phyloP scores from a whole-genome alignment of 2,888 invertebrate species.

The Epinotia ramella region DNA sequence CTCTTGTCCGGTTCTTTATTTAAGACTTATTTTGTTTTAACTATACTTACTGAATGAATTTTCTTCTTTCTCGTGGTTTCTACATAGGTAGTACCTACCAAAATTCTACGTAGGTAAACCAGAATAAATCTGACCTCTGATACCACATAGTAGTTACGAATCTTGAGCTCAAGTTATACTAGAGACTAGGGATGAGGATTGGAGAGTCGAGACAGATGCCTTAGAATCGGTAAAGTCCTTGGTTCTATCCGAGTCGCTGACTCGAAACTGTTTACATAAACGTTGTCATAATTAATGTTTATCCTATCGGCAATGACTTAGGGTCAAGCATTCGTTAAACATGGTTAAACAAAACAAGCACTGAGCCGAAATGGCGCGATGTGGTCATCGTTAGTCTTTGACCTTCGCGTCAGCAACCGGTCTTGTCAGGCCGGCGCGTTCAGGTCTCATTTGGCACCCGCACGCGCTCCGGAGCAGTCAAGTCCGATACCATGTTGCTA shows the following conservation, averaged over 20 bases:
- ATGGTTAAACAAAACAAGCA: conserved; percentile 37
- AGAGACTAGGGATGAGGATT: neutral
- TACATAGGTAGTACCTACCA: too few relatives aligned
- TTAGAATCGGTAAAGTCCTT: neutral
- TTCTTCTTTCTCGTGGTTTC: too few relatives aligned
- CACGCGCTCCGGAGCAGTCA: conserved; percentile 69
- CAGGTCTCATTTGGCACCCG: conserved; percentile 71
- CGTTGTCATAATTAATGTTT: conserved; percentile 24
- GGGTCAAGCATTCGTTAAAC: conserved; percentile 41
- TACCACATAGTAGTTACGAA: too few relatives aligned
- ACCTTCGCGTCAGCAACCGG: conserved; percentile 56
- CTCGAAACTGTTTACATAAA: conserved; percentile 4
- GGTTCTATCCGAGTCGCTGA: neutral
- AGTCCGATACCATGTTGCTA: conserved; percentile 61
- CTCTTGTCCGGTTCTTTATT: too few relatives aligned
- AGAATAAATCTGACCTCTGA: too few relatives aligned
- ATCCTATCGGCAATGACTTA: conserved; percentile 40
- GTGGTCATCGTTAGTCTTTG: conserved; percentile 68
- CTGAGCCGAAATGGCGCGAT: conserved; percentile 56
- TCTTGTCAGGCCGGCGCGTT: conserved; percentile 52
- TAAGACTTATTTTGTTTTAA: too few relatives aligned
- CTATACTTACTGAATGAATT: too few relatives aligned
- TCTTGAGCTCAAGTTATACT: too few relatives aligned
- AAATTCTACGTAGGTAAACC: too few relatives aligned
- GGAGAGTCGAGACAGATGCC: neutral